Evolutionary conservation across 2,797 vertebrate genomes (phyloP), one percentile per base, ranked within the genome.

Genomic region (Macroramphosus scolopax): DNA sequence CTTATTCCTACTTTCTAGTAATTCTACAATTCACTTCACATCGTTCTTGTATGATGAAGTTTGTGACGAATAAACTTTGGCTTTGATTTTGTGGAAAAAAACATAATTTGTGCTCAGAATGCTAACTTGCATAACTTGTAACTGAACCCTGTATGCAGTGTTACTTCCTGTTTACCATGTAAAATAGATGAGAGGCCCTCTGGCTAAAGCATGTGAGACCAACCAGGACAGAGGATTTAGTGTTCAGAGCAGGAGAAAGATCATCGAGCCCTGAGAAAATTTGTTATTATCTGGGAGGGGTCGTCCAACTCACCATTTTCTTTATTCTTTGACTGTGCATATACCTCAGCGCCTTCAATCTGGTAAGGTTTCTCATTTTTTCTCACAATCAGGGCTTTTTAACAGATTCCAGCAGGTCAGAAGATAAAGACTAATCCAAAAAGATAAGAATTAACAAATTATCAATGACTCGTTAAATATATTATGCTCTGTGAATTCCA

Each of bases 161-260:
- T 68, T 60, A 47, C 56, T 84, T 83, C 82, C 78, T 86, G 80
- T 86, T 77, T 83, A 71, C 63, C 57, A 81, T 89, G 65, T 86
- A 83, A 80, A 77, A 83, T 78, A 67, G 75, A 89, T 78, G 75
- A 87, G 63, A 53, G 52, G 59, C 55, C 81, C 77, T 78, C 56
- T 73, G 68, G 80, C 75, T 56, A 59, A 68, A 78, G 72, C 76
- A 88, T 87, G 84, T 86, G 81, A 86, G 82, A 74, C 41, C 31
- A 48, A 72, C 56, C 66, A 51, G 55, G 69, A 88, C 82, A 87
- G 79, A 80, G 70, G 57, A 63, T 41, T 49, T 33, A 57, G 80
- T 86, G 84, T 85, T 84, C 63, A 62, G 12, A 7, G 29, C 41
- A 53, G 60, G 40, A 82, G 59, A 69, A 52, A 72, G 61, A 76